Conservation (phyloP, 2,113 vertebrate genomes). For the Lasiurus borealis region DNA sequence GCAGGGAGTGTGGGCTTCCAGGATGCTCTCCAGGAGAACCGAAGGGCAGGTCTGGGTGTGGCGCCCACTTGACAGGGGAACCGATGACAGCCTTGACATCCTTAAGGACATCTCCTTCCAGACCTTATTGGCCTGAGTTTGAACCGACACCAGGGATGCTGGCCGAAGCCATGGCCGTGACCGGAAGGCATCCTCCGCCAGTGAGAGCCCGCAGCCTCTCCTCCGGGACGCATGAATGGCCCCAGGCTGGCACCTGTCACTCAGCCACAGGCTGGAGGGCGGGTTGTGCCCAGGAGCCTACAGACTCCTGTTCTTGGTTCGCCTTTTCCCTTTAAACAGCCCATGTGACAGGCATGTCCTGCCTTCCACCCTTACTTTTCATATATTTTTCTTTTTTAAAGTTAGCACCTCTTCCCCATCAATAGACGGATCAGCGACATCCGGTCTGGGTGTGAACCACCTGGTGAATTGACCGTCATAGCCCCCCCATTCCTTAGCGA, state of each 20-base stretch:
- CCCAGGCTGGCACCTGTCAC: constrained; percentile 78
- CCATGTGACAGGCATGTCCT: constrained; percentile 75
- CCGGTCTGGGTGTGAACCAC: constrained; percentile 65
- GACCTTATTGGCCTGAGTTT: constrained; percentile 51
- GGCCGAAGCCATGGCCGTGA: constrained; percentile 64
- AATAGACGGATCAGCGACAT: constrained; percentile 69
- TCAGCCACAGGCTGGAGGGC: constrained; percentile 81
- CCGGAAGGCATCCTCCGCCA: too few species aligned
- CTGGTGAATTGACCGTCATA: constrained; percentile 69
- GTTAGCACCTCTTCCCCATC: constrained; percentile 65
- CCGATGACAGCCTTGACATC: constrained; percentile 65
- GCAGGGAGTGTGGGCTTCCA: constrained; percentile 57
- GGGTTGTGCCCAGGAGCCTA: constrained; percentile 72
- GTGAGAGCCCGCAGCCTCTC: constrained; percentile 56
- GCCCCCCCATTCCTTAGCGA: constrained; percentile 28
- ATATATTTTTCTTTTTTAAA: constrained; percentile 69
- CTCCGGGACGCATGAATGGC: constrained; percentile 71
- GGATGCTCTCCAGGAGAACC: constrained; percentile 46
- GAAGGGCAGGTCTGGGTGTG: background rate
- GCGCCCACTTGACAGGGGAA: constrained; percentile 47
- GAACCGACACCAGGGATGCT: constrained; percentile 60
- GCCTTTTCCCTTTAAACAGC: constrained; percentile 75
- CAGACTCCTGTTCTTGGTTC: constrained; percentile 77
- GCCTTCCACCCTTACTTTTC: constrained; percentile 75
- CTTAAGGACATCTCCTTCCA: constrained; percentile 57